Evolutionary conservation across 2,888 invertebrate genomes (phyloP).

Genomic region (Meloe dianella): DNA sequence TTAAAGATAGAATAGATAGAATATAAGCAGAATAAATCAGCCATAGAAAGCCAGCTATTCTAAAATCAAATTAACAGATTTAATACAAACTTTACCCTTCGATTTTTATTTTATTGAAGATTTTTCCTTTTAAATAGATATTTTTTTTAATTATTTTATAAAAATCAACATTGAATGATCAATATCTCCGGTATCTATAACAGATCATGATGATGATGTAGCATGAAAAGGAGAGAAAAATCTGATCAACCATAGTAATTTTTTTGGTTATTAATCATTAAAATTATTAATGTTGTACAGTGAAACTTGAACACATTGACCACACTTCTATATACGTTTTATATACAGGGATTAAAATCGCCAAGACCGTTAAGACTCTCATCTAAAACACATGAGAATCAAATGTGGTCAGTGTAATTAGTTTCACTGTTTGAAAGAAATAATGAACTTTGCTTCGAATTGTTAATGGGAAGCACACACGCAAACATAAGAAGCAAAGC

Average conservation of each 20-base stretch:
- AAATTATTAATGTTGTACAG: constrained; percentile 11
- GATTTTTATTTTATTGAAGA: constrained; percentile 35
- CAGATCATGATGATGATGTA: constrained; percentile 36
- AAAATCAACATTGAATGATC: constrained; percentile 58
- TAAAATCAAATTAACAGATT: constrained; percentile 29
- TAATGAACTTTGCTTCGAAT: not conserved
- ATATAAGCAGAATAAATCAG: constrained; percentile 6
- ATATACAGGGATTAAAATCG: no score
- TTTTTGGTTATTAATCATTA: constrained; percentile 25
- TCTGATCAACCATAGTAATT: constrained; percentile 23
- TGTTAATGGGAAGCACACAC: not conserved
- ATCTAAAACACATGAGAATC: no score
- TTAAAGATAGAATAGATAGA: not conserved
- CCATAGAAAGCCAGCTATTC: constrained; percentile 29
- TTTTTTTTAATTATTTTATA: constrained; percentile 25
- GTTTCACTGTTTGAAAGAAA: constrained; percentile 1
- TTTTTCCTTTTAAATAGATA: constrained; percentile 38
- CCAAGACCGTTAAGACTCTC: no score
- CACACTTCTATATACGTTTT: no score
- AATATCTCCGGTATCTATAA: constrained; percentile 58
- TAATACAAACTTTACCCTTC: constrained; percentile 2
- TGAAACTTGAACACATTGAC: not conserved
- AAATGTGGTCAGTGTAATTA: not conserved
- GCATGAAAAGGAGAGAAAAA: constrained; percentile 54
- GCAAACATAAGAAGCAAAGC: constrained; percentile 3